Percentiles rank a stretch among this genome's conserved stretches.
Conservation (phyloP, 2,113 vertebrate species). For the Petroica traversi region DNA sequence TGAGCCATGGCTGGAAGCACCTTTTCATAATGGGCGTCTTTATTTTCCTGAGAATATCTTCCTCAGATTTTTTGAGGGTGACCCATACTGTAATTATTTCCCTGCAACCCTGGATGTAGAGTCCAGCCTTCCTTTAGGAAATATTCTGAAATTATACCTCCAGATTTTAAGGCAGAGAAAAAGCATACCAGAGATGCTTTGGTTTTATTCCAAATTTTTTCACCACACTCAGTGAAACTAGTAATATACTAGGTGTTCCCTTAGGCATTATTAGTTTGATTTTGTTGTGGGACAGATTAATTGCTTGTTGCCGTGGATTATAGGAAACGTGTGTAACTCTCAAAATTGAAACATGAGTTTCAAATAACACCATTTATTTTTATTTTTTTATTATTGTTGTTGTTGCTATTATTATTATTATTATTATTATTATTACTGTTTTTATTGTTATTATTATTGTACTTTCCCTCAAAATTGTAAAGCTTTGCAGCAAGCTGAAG, state of each 20-base stretch:
- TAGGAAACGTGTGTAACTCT: neutral
- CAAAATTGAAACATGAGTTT: neutral
- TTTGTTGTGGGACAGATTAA: neutral
- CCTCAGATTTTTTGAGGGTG: neutral
- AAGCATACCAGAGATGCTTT: neutral
- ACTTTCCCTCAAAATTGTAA: neutral
- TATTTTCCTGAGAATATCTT: constrained; percentile 25
- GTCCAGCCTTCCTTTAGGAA: neutral
- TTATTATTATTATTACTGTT: neutral
- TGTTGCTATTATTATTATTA: neutral
- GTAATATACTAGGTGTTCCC: neutral
- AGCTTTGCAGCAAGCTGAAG: neutral
- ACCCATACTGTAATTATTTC: neutral
- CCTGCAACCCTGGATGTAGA: neutral
- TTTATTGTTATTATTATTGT: neutral
- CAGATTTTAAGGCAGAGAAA: neutral
- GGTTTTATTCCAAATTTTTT: neutral
- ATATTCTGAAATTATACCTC: neutral
- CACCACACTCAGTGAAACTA: neutral
- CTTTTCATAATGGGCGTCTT: neutral
- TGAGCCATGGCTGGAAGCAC: neutral
- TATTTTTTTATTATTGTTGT: neutral
- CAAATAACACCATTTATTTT: neutral
- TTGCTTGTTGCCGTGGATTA: neutral
- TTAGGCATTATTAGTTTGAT: neutral